Evolutionary conservation across 1,140 invertebrate species (phyloP), one percentile per base, ranked within the genome.

Genomic region (Paralvinella palmiformis): DNA sequence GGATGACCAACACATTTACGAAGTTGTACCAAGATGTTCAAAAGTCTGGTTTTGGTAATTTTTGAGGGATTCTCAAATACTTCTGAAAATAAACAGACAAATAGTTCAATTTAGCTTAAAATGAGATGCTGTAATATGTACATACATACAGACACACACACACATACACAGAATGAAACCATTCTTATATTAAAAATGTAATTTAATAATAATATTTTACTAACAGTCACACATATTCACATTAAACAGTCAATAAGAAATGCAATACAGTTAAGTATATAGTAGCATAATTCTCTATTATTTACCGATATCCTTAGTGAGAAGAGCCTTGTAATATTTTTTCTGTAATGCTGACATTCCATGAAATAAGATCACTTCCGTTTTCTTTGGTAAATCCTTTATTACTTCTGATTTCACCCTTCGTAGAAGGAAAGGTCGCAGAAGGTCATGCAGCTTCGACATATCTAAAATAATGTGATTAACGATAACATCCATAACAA

Each of bases 1-100:
- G 79, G 79, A 67, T 81, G 79, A 65, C 74, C 73, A n/a, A 80
- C 79, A 76, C 79, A 80, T 66, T 81, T 81, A 24, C 79, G 68
- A 7, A 81, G 69, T 69, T 81, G 76, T 76, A 81, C 79, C 53
- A 81, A 61, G 57, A 79, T 76, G 60, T 81, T 81, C 71, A 77
- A 75, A 55, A 81, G 65, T 32, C 69, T 65, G 24, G 73, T 73
- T 24, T 69, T 68, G 35, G 64, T 58, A 10, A 50, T 53, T 31
- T 22, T 44, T 53, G 69, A 68, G 24, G 63, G 53, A 20, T 53
- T 57, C 36, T 78, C 73, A 73, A 79, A 77, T n/a, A 71, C 71
- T 59, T 70, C 78, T 79, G 63, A 32, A n/a, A n/a, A n/a, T n/a
- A 57, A 31, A n/a, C 1, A 17, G 31, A 2, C 3, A 32, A 59